These are phyloP conservation scores for Nycticebus coucang DNA, from an alignment of 2,113 vertebrate genomes.

Conservation along the genomic window DNA sequence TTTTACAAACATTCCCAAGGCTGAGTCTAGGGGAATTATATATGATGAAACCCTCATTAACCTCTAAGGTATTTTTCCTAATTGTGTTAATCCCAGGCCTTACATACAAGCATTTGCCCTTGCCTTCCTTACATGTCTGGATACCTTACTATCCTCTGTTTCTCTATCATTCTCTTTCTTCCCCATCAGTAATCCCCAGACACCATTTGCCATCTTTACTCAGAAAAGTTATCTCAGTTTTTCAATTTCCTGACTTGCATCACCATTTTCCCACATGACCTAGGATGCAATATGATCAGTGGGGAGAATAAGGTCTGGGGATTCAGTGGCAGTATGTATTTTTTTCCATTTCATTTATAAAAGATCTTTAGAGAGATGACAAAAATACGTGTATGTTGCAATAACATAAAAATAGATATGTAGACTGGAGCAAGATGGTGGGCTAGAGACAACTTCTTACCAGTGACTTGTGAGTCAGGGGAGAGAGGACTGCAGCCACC, in stretches of 20 bases:
- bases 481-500: no score
- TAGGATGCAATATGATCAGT: background rate
- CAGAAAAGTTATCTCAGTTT: background rate
- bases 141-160: background rate
- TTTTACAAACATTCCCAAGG: background rate
- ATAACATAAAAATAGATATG: background rate
- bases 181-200: background rate
- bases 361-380: background rate
- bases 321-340: background rate
- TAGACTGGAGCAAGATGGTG: no score
- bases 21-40: rapidly evolving
- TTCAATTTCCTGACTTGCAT: background rate
- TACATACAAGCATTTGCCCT: background rate
- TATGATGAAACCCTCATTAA: background rate
- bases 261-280: background rate
- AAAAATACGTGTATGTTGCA: background rate
- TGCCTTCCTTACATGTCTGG: background rate
- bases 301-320: background rate
- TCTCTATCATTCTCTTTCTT: no score
- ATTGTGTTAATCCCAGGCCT: background rate
- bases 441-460: no score
- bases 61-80: background rate
- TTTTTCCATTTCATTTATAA: background rate
- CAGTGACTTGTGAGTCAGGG: no score
- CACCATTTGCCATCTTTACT: background rate